Percentiles rank a stretch among this genome's conserved stretches.
Evolutionary conservation across 2,113 vertebrate genomes (phyloP).

Genomic region (Rhinichthys klamathensis): DNA sequence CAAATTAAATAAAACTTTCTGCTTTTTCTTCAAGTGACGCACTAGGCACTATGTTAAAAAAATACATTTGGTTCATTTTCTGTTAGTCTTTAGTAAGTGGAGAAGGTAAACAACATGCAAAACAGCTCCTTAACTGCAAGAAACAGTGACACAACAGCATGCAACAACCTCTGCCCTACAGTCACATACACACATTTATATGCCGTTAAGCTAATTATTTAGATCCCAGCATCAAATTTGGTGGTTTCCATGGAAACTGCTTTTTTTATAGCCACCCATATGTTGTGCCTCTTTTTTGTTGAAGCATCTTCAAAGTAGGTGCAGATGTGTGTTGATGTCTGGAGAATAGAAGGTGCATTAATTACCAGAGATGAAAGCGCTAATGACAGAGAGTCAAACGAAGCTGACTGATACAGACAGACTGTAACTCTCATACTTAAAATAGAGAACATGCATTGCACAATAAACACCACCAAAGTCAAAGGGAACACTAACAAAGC

Average conservation of each 20-base stretch:
- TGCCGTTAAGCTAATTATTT: slow-evolving; percentile 48
- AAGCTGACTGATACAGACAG: slow-evolving; percentile 21
- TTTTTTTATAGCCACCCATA: slow-evolving; percentile 56
- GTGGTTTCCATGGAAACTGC: slow-evolving; percentile 71
- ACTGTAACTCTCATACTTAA: slow-evolving; percentile 1
- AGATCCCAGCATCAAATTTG: slow-evolving; percentile 53
- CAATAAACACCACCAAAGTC: slow-evolving; percentile 13
- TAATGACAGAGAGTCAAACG: slow-evolving; percentile 6
- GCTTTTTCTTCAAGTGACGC: not conserved
- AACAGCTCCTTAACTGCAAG: not conserved
- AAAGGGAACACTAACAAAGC: not conserved
- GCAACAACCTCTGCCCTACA: slow-evolving; percentile 27
- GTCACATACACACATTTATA: slow-evolving; percentile 40
- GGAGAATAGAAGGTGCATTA: slow-evolving; percentile 32
- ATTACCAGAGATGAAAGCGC: slow-evolving; percentile 43
- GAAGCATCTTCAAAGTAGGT: slow-evolving; percentile 41
- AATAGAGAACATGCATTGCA: slow-evolving; percentile 10
- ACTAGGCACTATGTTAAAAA: not conserved
- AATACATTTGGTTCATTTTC: not conserved
- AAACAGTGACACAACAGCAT: not conserved
- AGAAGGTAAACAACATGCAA: not conserved
- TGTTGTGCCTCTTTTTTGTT: slow-evolving; percentile 29
- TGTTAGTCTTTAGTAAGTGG: not conserved
- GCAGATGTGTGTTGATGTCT: not conserved
- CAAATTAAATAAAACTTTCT: not conserved